Evolutionary conservation across 2,888 invertebrate genomes (phyloP), one percentile per base, ranked within the genome.

Genomic region (Pedicia rivosa): DNA sequence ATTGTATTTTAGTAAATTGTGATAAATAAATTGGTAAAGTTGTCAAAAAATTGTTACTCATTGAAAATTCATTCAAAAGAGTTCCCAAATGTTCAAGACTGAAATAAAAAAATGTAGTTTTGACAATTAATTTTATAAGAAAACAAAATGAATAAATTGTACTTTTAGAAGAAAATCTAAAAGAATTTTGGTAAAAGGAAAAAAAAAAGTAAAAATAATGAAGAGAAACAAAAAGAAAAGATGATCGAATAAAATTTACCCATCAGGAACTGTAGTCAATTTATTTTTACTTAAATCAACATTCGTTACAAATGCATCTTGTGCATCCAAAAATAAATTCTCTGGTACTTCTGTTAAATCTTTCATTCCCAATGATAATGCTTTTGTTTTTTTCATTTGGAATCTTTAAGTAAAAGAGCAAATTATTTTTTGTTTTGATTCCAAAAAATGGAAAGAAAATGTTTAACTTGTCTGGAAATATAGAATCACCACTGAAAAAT

Each of bases 251-350:
- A 29, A 37, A 52, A 54, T 56, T 57, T 60, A 78, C 84, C 78
- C 75, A 10, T 59, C 48, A 7, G 90, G 87, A 44, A 90, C 53
- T 2, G 64, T 50, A 2, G 62, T 59, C 1, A 92, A 64, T 49
- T 70, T 72, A 59, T 92, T 92, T 57, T 78, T 81, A 41, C 82
- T 82, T 41, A 91, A 59, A 62, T 91, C 88, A 7, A 88, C 68
- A 34, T 73, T 71, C 37, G 71, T 72, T 7, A 86, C 80, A 42
- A 74, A 71, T 1, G 78, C 82, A 36, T 70, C 68, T 9, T 65
- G 66, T 3, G 86, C 88, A 39, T 76, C 64, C 39, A 66, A 59
- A 53, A 86, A 78, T 14, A 86, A 70, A 37, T 76, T 67, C 10
- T 73, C 73, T 0, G 90, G 84, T 13, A 90, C 65, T 6, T 64